A percentile compares a stretch with the other conserved stretches of the same genome.
Evolutionary conservation across 2,113 vertebrate species (phyloP).

Genomic region (Grammomys surdaster): DNA sequence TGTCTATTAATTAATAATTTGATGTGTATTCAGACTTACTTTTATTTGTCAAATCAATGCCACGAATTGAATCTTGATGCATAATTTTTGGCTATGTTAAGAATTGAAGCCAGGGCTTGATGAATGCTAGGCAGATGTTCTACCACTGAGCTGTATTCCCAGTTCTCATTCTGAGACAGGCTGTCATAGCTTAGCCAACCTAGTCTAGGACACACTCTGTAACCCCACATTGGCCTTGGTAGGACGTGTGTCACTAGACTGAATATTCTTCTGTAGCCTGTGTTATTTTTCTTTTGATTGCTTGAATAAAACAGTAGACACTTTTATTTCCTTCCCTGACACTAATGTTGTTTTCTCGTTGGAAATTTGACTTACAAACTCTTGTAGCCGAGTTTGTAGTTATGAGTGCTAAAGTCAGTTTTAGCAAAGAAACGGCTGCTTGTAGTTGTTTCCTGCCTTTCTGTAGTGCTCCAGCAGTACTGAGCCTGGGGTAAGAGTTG

Average conservation of each 20-base stretch:
- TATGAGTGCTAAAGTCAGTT: not conserved
- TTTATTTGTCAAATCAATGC: not conserved
- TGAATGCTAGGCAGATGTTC: not conserved
- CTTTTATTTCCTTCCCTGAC: conserved; percentile 49
- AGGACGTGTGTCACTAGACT: not conserved
- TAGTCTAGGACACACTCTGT: not conserved
- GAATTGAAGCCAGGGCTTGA: not conserved
- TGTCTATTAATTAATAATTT: conserved; percentile 21
- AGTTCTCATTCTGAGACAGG: not conserved
- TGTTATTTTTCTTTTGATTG: not conserved
- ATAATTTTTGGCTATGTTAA: not conserved
- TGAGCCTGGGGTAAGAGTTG: conserved; percentile 2
- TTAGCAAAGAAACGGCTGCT: conserved; percentile 1
- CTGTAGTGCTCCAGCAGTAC: not conserved
- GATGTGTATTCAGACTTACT: not conserved
- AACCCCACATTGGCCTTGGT: not conserved
- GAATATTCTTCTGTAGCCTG: conserved; percentile 7
- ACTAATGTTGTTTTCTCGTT: conserved; percentile 40
- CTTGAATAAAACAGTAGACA: conserved; percentile 38
- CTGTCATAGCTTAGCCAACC: no score
- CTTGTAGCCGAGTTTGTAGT: conserved; percentile 3
- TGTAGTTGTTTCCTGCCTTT: not conserved
- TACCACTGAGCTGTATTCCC: not conserved
- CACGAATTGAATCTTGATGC: conserved; percentile 5
- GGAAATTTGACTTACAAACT: not conserved